Evolutionary conservation across 2,888 invertebrate genomes (phyloP).

Genomic region (Acanthopleura granulata): DNA sequence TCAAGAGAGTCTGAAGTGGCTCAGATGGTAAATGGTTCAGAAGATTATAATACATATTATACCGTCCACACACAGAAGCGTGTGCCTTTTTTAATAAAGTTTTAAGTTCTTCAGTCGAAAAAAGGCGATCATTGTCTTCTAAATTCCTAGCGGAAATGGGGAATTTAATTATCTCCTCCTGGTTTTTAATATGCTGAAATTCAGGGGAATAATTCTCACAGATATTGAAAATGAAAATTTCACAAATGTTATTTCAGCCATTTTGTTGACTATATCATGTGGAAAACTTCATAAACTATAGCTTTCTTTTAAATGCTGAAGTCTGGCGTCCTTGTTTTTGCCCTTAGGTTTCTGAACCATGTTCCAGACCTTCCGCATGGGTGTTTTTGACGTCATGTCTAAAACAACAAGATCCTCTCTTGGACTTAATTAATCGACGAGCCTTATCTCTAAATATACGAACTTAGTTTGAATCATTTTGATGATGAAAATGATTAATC

Average conservation of each 20-base stretch:
- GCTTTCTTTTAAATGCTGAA: background rate
- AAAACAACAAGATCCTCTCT: background rate
- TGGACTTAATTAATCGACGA: background rate
- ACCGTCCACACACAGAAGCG: background rate
- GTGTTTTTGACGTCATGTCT: background rate
- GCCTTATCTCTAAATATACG: background rate
- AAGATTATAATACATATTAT: background rate
- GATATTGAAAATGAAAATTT: no score
- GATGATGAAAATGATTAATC: background rate
- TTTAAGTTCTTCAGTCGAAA: no score
- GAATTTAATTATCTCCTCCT: background rate
- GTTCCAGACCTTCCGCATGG: constrained; percentile 7
- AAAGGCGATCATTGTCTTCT: background rate
- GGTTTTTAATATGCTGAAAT: background rate
- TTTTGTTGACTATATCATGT: background rate
- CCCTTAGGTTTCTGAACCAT: background rate
- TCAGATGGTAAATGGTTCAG: no score
- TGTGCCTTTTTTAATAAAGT: no score
- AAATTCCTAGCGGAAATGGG: background rate
- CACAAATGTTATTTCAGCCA: background rate
- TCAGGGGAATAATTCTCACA: background rate
- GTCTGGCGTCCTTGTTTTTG: background rate
- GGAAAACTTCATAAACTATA: background rate
- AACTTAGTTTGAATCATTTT: no score
- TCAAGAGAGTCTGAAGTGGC: no score